Base-by-base conservation (phyloP, 2,113 vertebrate species). In the Strix uralensis region DNA sequence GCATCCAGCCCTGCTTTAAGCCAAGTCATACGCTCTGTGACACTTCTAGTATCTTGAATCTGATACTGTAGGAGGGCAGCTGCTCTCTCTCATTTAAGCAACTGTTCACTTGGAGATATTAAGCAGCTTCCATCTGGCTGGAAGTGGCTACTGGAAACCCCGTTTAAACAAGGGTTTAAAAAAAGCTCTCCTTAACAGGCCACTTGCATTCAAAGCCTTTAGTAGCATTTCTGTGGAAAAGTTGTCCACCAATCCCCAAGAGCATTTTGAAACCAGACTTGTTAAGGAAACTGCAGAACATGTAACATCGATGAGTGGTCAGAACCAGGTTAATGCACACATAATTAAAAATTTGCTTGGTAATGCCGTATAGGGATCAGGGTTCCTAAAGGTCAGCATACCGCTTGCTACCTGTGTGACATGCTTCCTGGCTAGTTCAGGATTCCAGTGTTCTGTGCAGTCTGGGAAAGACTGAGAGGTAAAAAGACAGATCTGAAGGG, bases 321-420 rank as follows among this genome's bases (percentile, higher is more conserved):
- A 65, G 25, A 84, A 69, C 6, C 38, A 80, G 52, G 32, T 15
- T 83, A 75, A 81, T 29, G 20, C 20, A 72, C 2, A 5, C 0
- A 0, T n/a, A 52, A 66, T 71, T 55, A 46, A 86, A 49, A 54
- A 26, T 11, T 20, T 61, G 46, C 18, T 63, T 32, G 46, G 19
- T 57, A 71, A 67, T 25, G 14, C 36, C 79, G 26, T 38, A 26
- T 4, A 32, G 40, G 40, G 20, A 57, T 47, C 61, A 30, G 13
- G 9, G 49, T 15, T 86, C 18, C 72, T 46, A 13, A 67, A 73
- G 40, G 26, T 47, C 84, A 73, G 52, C 21, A 69, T 38, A 22
- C 49, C 0, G 2, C 30, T 42, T 0, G 2, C n/a, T 42, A 7
- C 26, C 13, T 0, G 0, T 80, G n/a, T 34, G 38, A 80, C 13